Conservation (phyloP, 1,140 invertebrate genomes). For the Leptinotarsa texana region DNA sequence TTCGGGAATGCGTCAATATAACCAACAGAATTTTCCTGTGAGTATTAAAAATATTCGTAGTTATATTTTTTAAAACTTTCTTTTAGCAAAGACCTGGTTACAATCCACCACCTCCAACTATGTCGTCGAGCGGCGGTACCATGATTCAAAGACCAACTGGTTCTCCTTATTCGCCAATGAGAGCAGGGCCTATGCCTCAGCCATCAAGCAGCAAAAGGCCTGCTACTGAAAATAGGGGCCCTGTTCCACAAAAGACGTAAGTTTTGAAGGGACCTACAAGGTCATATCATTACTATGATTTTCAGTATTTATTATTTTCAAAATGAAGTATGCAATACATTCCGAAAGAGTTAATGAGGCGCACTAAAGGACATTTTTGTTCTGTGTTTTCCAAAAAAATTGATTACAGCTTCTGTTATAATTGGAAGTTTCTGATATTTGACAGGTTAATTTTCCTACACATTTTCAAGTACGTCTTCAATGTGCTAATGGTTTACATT, state of each 20-base stretch:
- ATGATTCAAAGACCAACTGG: conserved; percentile 62
- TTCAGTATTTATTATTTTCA: conserved; percentile 7
- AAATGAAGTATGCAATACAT: background rate
- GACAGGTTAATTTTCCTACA: too few relatives aligned
- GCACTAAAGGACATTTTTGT: too few relatives aligned
- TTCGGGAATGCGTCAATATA: conserved; percentile 64
- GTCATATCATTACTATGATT: conserved; percentile 4
- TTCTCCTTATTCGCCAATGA: conserved; percentile 63
- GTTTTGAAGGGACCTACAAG: background rate
- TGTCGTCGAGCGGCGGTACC: conserved; percentile 60
- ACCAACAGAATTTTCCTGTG: conserved; percentile 65
- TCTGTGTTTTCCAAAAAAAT: too few relatives aligned
- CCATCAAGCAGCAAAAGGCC: conserved; percentile 63
- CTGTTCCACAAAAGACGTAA: conserved; percentile 67
- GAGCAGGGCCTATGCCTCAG: conserved; percentile 62
- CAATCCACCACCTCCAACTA: conserved; percentile 61
- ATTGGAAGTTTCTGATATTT: too few relatives aligned
- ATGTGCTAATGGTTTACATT: too few relatives aligned
- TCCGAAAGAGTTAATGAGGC: too few relatives aligned
- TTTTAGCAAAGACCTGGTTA: conserved; percentile 53
- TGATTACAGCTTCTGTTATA: too few relatives aligned
- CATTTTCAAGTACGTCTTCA: too few relatives aligned
- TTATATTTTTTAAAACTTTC: conserved; percentile 21
- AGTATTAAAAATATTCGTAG: conserved; percentile 42
- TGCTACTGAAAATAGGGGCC: conserved; percentile 62